These are phyloP conservation scores for Autographa gamma DNA, from an alignment of 2,888 invertebrate species.

Conservation along the genomic window DNA sequence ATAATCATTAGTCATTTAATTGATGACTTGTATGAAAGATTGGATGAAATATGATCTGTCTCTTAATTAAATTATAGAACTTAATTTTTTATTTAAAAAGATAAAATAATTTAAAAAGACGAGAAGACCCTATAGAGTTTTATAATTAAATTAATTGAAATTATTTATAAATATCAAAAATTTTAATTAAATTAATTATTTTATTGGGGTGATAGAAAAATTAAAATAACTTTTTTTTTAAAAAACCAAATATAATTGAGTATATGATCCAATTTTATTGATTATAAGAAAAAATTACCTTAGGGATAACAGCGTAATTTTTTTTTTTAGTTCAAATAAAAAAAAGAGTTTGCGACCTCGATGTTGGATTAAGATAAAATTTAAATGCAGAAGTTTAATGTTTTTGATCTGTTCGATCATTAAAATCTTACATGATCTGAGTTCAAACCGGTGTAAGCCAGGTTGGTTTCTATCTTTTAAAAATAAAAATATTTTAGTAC, in stretches of 20 bases:
- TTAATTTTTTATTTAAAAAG: constrained; percentile 90
- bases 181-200: constrained; percentile 81
- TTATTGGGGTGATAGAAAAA: constrained; percentile 91
- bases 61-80: constrained; percentile 77
- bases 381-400: constrained; percentile 91
- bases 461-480: constrained; percentile 95
- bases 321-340: constrained; percentile 92
- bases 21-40: constrained; percentile 94
- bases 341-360: constrained; percentile 95
- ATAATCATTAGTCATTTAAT: constrained; percentile 94
- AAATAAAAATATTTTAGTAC: constrained; percentile 91
- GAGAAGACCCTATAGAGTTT: constrained; percentile 95
- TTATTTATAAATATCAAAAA: constrained; percentile 71
- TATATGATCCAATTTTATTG: constrained; percentile 88
- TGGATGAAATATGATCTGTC: constrained; percentile 91
- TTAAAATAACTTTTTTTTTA: constrained; percentile 87
- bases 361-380: constrained; percentile 95
- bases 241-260: constrained; percentile 78
- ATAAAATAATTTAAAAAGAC: constrained; percentile 91
- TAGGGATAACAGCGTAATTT: constrained; percentile 96
- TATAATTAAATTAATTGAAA: constrained; percentile 76
- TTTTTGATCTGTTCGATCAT: constrained; percentile 94
- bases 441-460: constrained; percentile 96
- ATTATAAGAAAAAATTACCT: constrained; percentile 93
- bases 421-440: constrained; percentile 96